Percentiles rank a stretch among this genome's conserved stretches.
Evolutionary conservation across 2,797 vertebrate species (phyloP).

Genomic region (Hafferia zeledoni): DNA sequence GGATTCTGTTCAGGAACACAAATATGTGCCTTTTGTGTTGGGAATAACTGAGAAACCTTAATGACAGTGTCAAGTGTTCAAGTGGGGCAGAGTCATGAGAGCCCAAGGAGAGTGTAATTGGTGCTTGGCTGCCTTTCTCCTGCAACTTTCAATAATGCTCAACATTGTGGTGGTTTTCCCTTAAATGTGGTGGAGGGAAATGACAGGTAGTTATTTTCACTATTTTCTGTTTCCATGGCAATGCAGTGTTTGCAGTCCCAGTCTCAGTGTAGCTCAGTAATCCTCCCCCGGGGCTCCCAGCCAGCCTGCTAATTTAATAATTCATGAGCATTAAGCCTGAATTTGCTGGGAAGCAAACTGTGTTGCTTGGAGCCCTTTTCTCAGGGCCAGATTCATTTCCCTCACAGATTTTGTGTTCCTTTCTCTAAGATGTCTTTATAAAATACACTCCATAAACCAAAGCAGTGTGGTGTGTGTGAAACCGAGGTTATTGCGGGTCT

Average conservation of each 20-base stretch:
- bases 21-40: neutral
- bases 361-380: constrained; percentile 44
- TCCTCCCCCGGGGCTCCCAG: constrained; percentile 7
- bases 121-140: constrained; percentile 11
- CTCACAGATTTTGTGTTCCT: constrained; percentile 34
- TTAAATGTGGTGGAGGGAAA: constrained; percentile 18
- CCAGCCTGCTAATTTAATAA: constrained; percentile 59
- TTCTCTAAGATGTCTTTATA: constrained; percentile 45
- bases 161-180: constrained; percentile 23
- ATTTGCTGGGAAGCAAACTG: constrained; percentile 37
- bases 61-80: neutral
- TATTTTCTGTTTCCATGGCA: constrained; percentile 66
- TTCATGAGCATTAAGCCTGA: constrained; percentile 42
- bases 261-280: constrained; percentile 43
- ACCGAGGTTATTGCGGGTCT: neutral
- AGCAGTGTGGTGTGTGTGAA: neutral
- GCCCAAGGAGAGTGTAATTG: neutral
- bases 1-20: neutral
- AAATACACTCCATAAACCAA: constrained; percentile 28
- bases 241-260: constrained; percentile 49
- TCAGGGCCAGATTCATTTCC: constrained; percentile 54
- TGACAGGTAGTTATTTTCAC: constrained; percentile 61
- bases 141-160: constrained; percentile 8
- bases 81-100: neutral
- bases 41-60: neutral